Evolutionary conservation across 2,113 vertebrate species (phyloP).

Genomic region (Pterocles gutturalis): DNA sequence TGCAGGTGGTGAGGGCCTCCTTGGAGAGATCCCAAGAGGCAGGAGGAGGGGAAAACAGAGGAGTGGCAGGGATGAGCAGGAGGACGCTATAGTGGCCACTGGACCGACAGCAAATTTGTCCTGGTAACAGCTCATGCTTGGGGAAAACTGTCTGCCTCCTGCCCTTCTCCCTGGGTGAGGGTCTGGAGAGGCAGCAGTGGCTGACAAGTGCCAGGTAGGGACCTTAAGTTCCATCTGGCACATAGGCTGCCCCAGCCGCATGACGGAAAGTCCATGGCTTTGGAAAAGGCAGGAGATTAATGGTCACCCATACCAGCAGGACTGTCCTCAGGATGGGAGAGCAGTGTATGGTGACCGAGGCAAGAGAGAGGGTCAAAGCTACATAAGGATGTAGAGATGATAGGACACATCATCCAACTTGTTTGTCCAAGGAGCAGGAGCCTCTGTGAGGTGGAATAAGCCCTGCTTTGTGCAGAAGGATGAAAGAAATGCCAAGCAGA

Average conservation of each 20-base stretch:
- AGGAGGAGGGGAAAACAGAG: not conserved
- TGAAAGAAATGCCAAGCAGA: not conserved
- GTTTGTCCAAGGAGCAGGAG: not conserved
- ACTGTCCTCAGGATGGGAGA: accelerated
- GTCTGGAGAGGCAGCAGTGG: not conserved
- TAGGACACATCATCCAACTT: not conserved
- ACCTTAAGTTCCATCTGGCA: not conserved
- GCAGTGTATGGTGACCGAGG: not conserved
- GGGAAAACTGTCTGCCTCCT: not conserved
- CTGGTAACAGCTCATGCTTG: not conserved
- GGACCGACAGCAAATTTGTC: not conserved
- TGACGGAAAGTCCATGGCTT: not conserved
- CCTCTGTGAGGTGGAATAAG: not conserved
- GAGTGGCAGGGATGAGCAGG: not conserved
- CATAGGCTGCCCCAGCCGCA: not conserved
- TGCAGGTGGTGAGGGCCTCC: no score
- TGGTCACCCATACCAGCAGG: not conserved
- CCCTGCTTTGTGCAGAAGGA: not conserved
- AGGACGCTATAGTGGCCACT: not conserved
- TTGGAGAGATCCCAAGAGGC: not conserved
- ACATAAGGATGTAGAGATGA: accelerated
- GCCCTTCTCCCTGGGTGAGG: not conserved
- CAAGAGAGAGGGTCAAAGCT: not conserved
- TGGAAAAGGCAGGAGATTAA: not conserved
- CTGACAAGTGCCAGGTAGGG: not conserved